Conservation (phyloP, 2,113 vertebrate species). For the Progne subis region DNA sequence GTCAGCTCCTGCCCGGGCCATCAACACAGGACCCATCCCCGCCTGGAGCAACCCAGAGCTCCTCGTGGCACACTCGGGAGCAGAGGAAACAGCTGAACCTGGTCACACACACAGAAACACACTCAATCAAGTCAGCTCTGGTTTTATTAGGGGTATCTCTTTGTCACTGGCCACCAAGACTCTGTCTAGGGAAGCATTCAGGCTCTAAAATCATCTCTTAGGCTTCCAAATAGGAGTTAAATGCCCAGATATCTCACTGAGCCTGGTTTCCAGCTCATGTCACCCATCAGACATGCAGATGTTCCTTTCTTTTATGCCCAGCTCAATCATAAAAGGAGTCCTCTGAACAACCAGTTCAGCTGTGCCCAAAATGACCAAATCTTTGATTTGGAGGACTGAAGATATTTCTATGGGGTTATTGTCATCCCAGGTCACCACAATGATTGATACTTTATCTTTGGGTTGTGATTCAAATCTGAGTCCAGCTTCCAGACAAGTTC, state of each 20-base stretch:
- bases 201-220: background rate
- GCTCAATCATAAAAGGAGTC: background rate
- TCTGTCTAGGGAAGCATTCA: background rate
- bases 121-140: rapidly evolving
- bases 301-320: background rate
- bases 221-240: background rate
- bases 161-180: background rate
- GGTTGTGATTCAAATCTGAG: background rate
- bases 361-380: background rate
- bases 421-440: background rate
- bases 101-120: rapidly evolving
- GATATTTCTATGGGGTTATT: background rate
- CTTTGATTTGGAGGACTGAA: background rate
- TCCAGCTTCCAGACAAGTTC: background rate
- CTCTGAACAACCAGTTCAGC: background rate
- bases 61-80: background rate
- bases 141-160: background rate
- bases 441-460: background rate
- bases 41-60: background rate
- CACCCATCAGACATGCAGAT: background rate
- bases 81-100: background rate
- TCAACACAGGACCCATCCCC: rapidly evolving
- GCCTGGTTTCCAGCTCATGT: background rate
- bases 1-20: background rate
- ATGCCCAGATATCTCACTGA: background rate